Evolutionary conservation across 2,797 vertebrate species (phyloP).

Genomic region (Pseudomugil tenellus): DNA sequence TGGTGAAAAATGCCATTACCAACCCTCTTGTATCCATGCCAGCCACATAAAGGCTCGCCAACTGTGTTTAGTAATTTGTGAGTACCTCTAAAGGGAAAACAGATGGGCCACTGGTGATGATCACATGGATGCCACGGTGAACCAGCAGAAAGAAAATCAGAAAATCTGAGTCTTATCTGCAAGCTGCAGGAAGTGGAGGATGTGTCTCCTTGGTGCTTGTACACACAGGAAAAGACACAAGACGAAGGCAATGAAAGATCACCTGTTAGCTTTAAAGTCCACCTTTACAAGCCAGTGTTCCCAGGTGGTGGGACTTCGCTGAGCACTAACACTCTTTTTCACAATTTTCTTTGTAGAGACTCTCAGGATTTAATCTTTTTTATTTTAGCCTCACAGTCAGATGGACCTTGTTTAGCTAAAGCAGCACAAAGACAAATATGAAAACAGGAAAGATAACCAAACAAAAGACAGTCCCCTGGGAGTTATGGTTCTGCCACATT

Average conservation of each 20-base stretch:
- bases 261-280: conserved; percentile 32
- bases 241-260: conserved; percentile 29
- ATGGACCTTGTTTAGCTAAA: conserved; percentile 49
- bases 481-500: conserved; percentile 76
- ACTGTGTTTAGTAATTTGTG: conserved; percentile 60
- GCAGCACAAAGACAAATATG: conserved; percentile 46
- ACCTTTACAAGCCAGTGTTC: background rate
- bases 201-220: conserved; percentile 4
- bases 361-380: conserved; percentile 21
- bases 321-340: background rate
- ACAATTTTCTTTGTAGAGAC: conserved; percentile 14
- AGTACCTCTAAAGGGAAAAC: conserved; percentile 55
- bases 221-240: conserved; percentile 18
- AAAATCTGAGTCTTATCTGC: conserved; percentile 25
- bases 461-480: conserved; percentile 65
- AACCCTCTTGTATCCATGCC: conserved; percentile 42
- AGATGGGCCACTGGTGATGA: conserved; percentile 53
- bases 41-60: conserved; percentile 44
- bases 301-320: background rate
- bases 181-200: conserved; percentile 14
- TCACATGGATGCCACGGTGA: conserved; percentile 42
- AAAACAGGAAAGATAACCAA: conserved; percentile 65
- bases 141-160: conserved; percentile 43
- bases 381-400: conserved; percentile 26
- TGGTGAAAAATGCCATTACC: conserved; percentile 61